These are phyloP conservation scores for Karalla daura DNA, from an alignment of 2,797 vertebrate genomes.

Conservation along the genomic window DNA sequence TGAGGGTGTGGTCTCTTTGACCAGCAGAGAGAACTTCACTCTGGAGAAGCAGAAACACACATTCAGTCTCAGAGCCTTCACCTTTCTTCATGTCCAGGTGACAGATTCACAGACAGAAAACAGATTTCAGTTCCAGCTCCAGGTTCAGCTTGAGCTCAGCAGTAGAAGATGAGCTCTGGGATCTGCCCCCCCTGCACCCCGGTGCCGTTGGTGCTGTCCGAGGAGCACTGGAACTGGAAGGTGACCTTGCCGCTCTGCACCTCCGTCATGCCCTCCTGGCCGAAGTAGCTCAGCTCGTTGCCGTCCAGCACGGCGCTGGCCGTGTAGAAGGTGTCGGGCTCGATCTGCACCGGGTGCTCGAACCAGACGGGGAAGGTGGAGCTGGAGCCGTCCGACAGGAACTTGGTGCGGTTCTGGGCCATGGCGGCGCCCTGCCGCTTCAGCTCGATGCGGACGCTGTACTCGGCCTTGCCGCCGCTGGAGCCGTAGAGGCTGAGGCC, in stretches of 20 bases:
- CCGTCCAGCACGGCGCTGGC: slow-evolving; percentile 92
- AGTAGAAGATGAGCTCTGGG: slow-evolving; percentile 94
- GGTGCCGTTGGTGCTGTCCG: slow-evolving; percentile 95
- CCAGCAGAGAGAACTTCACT: too few species aligned
- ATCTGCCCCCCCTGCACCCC: slow-evolving; percentile 97
- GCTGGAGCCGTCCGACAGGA: slow-evolving; percentile 92
- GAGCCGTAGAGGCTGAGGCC: slow-evolving; percentile 94
- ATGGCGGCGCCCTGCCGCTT: slow-evolving; percentile 89
- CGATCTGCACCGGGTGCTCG: slow-evolving; percentile 93
- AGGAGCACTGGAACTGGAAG: slow-evolving; percentile 97
- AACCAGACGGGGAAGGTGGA: slow-evolving; percentile 93
- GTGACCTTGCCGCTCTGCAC: slow-evolving; percentile 94
- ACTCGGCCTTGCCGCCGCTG: slow-evolving; percentile 90
- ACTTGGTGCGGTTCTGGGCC: slow-evolving; percentile 91
- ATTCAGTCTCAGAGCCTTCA: too few species aligned
- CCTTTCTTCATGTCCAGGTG: too few species aligned
- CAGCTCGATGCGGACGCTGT: slow-evolving; percentile 91
- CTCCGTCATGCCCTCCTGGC: slow-evolving; percentile 96
- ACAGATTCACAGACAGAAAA: too few species aligned
- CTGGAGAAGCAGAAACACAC: too few species aligned
- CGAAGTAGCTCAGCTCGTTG: slow-evolving; percentile 95
- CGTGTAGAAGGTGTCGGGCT: slow-evolving; percentile 93
- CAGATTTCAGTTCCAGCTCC: background rate
- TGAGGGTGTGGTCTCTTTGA: too few species aligned
- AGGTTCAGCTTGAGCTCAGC: slow-evolving; percentile 60